Evolutionary conservation across 2,797 vertebrate genomes (phyloP).

Genomic region (Enteromius unitaeniatus): DNA sequence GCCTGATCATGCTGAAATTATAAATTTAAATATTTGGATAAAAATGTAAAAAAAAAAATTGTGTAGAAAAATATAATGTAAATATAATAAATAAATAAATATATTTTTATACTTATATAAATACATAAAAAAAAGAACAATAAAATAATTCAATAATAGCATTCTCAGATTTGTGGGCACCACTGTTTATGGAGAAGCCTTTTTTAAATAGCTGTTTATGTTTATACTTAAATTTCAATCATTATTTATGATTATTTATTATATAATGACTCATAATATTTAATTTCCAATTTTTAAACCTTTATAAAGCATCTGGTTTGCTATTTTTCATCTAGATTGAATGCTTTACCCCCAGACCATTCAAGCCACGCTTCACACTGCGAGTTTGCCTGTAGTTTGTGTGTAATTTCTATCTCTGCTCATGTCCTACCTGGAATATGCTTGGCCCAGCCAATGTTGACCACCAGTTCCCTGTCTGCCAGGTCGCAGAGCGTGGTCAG

Average conservation of each 20-base stretch:
- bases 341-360: background rate
- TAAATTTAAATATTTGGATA: background rate
- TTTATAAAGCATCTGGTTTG: background rate
- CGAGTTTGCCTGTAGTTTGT: constrained; percentile 14
- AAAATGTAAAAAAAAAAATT: background rate
- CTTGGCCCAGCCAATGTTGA: constrained; percentile 99
- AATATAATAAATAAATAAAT: background rate
- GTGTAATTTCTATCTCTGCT: background rate
- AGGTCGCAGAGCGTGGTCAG: constrained; percentile 97
- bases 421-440: constrained; percentile 93
- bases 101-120: background rate
- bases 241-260: background rate
- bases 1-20: background rate
- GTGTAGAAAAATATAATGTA: background rate
- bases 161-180: background rate
- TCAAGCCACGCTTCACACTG: background rate
- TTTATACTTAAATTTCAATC: background rate
- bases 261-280: background rate
- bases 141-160: background rate
- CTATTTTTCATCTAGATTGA: background rate
- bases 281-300: background rate
- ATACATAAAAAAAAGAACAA: background rate
- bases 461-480: constrained; percentile 95
- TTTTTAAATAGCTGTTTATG: background rate
- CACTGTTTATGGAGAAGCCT: background rate